Evolutionary conservation across 2,888 invertebrate genomes (phyloP).

Genomic region (Hermaeophaga mercurialis): DNA sequence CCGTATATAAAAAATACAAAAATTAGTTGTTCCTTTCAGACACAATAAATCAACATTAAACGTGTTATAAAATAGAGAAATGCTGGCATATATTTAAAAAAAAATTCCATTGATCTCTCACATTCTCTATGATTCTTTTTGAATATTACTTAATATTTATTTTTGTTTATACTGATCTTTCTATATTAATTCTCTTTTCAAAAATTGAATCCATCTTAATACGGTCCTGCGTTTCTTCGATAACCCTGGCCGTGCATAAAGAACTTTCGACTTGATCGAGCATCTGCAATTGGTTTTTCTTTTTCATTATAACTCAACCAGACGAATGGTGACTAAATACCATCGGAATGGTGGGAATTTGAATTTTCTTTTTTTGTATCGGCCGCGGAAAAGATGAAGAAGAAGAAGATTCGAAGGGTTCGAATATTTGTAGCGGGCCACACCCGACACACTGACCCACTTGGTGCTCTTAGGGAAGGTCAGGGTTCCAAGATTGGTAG

Average conservation of each 20-base stretch:
- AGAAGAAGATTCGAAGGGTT: conserved; percentile 23
- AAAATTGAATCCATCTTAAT: neutral
- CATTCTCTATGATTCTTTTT: too few species aligned
- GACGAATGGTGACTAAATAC: conserved; percentile 1
- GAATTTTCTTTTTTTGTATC: conserved; percentile 19
- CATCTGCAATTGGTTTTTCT: conserved; percentile 12
- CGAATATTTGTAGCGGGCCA: conserved; percentile 16
- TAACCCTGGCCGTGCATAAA: neutral
- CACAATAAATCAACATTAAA: too few species aligned
- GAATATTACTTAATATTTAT: too few species aligned
- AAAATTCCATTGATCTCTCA: too few species aligned
- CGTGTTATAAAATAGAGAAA: too few species aligned
- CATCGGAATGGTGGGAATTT: conserved; percentile 11
- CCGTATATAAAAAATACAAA: too few species aligned
- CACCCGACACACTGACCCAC: conserved; percentile 37
- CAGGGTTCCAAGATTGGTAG: conserved; percentile 15
- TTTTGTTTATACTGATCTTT: too few species aligned
- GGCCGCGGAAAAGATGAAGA: neutral
- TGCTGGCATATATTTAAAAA: too few species aligned
- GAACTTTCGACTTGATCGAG: conserved; percentile 19
- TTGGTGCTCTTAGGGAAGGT: conserved; percentile 22
- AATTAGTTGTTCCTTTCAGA: too few species aligned
- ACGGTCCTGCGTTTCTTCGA: neutral
- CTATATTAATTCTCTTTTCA: too few species aligned
- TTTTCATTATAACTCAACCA: conserved; percentile 9